Conservation (phyloP, 2,113 vertebrate species). For the Gnathonemus longibarbis region DNA sequence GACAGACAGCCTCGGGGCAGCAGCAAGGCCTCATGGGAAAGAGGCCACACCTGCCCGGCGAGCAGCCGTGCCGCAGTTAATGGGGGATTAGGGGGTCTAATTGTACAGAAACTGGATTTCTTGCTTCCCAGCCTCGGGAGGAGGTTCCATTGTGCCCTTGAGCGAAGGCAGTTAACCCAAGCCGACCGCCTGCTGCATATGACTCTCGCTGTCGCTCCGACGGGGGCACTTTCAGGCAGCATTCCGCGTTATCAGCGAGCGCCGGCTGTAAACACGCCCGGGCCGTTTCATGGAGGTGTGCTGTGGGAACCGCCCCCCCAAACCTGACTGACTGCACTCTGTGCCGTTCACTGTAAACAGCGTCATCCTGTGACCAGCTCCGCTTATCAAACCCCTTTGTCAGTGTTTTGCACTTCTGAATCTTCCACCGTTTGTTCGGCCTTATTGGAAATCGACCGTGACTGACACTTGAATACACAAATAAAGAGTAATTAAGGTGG, state of each 20-base stretch:
- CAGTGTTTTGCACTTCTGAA: not conserved
- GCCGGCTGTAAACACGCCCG: not conserved
- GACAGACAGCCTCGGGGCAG: constrained; percentile 6
- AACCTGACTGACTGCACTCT: not conserved
- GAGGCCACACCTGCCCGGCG: constrained; percentile 22
- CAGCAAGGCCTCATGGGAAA: not conserved
- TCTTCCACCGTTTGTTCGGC: not conserved
- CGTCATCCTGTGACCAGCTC: not conserved
- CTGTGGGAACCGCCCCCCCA: not conserved
- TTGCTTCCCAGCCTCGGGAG: not conserved
- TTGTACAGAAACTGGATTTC: not conserved
- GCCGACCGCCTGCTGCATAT: not conserved
- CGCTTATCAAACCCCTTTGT: not conserved
- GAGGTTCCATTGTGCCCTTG: not conserved
- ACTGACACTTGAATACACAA: not conserved
- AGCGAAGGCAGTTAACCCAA: not conserved
- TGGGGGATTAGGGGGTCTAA: not conserved
- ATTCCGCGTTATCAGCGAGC: not conserved
- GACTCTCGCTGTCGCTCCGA: not conserved
- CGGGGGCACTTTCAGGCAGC: not conserved
- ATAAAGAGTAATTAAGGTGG: not conserved
- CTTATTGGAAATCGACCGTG: not conserved
- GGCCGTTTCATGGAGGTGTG: not conserved
- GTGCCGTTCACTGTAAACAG: not conserved
- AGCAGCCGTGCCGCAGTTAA: not conserved